Conservation (phyloP, 2,888 invertebrate genomes). For the Agrochola lychnidis region DNA sequence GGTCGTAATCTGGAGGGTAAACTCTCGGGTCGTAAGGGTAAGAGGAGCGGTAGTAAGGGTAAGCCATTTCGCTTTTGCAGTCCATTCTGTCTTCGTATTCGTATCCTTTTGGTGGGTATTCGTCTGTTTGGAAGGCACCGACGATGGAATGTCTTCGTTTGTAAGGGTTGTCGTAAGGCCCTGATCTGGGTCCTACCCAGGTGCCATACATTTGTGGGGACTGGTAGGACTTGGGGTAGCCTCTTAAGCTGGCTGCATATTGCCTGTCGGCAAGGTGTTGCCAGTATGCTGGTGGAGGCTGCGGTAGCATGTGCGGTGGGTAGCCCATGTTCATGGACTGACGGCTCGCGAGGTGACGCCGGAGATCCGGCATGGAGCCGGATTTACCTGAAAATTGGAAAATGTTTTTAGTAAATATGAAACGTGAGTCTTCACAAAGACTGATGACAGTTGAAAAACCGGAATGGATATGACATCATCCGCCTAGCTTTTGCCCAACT, state of each 20-base stretch:
- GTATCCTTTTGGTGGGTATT: conserved; percentile 85
- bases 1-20: conserved; percentile 85
- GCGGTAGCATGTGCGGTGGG: conserved; percentile 81
- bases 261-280: conserved; percentile 86
- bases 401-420: no score
- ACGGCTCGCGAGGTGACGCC: conserved; percentile 83
- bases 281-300: conserved; percentile 87
- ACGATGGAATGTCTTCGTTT: conserved; percentile 90
- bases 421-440: not conserved
- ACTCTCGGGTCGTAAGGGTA: conserved; percentile 82
- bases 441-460: not conserved
- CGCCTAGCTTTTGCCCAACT: no score
- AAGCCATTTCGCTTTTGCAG: conserved; percentile 87
- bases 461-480: no score
- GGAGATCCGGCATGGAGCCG: conserved; percentile 89
- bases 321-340: conserved; percentile 85
- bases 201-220: conserved; percentile 84
- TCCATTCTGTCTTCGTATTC: conserved; percentile 85
- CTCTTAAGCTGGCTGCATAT: conserved; percentile 85
- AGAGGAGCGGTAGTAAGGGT: conserved; percentile 81
- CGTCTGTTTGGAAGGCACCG: conserved; percentile 87
- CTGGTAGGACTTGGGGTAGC: conserved; percentile 81
- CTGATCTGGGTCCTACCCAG: conserved; percentile 87
- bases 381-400: conserved; percentile 82
- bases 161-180: conserved; percentile 88